These are phyloP conservation scores for Pangasius macronema DNA, from an alignment of 2,797 vertebrate species.

Conservation along the genomic window DNA sequence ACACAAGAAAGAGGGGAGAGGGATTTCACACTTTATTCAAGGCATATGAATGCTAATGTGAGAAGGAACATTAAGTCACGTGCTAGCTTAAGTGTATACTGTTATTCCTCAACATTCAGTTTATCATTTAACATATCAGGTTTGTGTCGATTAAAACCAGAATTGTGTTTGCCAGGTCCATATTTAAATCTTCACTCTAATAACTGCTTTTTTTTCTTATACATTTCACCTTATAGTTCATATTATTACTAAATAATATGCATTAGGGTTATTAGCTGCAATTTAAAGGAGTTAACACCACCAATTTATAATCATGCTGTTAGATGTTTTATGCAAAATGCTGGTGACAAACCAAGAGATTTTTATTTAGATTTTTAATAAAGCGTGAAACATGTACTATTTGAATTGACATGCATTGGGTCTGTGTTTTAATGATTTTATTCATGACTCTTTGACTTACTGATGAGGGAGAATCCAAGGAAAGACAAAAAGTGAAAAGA, in stretches of 20 bases:
- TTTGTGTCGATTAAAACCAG: neutral
- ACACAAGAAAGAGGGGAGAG: neutral
- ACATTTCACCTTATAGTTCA: neutral
- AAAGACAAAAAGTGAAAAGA: neutral
- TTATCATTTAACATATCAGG: neutral
- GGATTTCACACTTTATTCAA: conserved; percentile 19
- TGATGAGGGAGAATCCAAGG: neutral
- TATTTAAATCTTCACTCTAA: neutral
- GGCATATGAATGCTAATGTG: neutral
- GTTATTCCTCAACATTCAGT: neutral
- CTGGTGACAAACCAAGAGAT: neutral
- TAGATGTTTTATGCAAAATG: neutral
- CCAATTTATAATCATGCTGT: neutral
- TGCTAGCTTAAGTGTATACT: neutral
- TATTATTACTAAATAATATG: neutral
- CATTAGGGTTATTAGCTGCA: neutral
- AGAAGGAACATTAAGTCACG: neutral
- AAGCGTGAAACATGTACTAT: neutral
- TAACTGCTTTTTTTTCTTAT: neutral
- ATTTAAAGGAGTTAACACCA: neutral
- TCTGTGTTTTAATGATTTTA: no score
- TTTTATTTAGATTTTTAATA: neutral
- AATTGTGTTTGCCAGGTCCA: neutral
- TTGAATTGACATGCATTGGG: no score
- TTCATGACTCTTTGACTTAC: no score